Evolutionary conservation across 1,140 invertebrate species (phyloP).

Genomic region (Lysiphlebus fabarum): DNA sequence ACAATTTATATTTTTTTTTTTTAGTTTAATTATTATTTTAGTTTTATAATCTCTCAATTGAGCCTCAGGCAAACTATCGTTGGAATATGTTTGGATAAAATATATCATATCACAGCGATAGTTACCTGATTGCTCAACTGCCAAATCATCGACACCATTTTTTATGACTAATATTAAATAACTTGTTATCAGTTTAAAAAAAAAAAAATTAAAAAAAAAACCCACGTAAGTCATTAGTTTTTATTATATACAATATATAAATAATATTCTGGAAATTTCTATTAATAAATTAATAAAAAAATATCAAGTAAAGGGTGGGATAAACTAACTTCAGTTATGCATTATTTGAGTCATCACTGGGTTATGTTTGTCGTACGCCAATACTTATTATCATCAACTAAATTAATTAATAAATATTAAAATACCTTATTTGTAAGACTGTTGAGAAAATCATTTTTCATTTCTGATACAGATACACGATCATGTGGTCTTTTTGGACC

Average conservation of each 20-base stretch:
- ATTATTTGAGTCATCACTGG: slow-evolving; percentile 58
- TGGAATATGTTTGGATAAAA: no score
- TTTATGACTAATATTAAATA: no score
- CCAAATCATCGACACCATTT: neutral
- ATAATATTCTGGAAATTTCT: neutral
- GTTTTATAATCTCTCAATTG: neutral
- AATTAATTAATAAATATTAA: neutral
- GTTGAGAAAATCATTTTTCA: slow-evolving; percentile 84
- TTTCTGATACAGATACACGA: slow-evolving; percentile 82
- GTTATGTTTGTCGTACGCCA: slow-evolving; percentile 59
- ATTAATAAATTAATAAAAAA: neutral
- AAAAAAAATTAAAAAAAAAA: no score
- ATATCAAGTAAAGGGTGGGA: slow-evolving; percentile 44
- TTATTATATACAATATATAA: neutral
- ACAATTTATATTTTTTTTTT: slow-evolving; percentile 19
- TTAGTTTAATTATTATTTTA: neutral
- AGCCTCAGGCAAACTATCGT: no score
- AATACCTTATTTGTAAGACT: slow-evolving; percentile 86
- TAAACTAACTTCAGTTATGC: slow-evolving; percentile 56
- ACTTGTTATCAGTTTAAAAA: no score
- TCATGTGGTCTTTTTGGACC: slow-evolving; percentile 98
- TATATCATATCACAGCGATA: slow-evolving; percentile 59
- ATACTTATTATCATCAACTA: slow-evolving; percentile 32
- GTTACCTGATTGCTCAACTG: slow-evolving; percentile 46
- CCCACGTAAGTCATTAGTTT: neutral